Percentiles rank a stretch among this genome's conserved stretches.
phyloP scores from a whole-genome alignment of 1,140 invertebrate genomes.

The Anastatus disparis region DNA sequence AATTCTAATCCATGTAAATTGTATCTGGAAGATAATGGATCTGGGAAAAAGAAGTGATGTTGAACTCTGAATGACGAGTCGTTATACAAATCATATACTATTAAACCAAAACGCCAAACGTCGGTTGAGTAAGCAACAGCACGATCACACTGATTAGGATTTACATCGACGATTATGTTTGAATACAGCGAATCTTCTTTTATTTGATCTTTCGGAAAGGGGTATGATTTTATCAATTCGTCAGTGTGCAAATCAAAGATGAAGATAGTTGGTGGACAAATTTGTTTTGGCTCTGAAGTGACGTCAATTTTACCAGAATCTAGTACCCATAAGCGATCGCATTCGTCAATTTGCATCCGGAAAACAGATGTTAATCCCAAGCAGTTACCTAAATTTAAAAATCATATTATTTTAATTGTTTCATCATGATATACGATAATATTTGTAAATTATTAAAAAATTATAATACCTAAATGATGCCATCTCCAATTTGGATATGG shows the following conservation, averaged over 20 bases:
- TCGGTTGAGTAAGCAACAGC: conserved; percentile 76
- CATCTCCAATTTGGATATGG: conserved; percentile 82
- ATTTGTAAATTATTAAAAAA: too few species aligned
- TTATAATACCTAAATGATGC: conserved; percentile 70
- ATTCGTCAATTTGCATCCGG: conserved; percentile 77
- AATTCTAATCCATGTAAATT: conserved; percentile 78
- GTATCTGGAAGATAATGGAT: conserved; percentile 77
- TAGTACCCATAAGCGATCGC: conserved; percentile 78
- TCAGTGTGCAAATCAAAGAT: conserved; percentile 79
- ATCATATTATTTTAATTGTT: conserved; percentile 9
- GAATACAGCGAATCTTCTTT: conserved; percentile 79
- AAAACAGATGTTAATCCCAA: conserved; percentile 80
- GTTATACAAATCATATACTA: conserved; percentile 76
- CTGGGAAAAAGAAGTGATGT: conserved; percentile 81
- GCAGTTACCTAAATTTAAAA: conserved; percentile 64
- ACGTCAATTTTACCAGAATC: conserved; percentile 81
- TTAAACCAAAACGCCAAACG: conserved; percentile 79
- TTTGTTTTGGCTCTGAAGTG: conserved; percentile 73
- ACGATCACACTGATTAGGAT: conserved; percentile 72
- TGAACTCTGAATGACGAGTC: conserved; percentile 77
- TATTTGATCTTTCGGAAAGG: conserved; percentile 73
- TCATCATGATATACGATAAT: too few species aligned
- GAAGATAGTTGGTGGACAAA: conserved; percentile 80
- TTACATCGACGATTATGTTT: conserved; percentile 78
- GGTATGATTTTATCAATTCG: conserved; percentile 70